Base-by-base conservation (phyloP, 2,888 invertebrate species). In the Orthosia gracilis region DNA sequence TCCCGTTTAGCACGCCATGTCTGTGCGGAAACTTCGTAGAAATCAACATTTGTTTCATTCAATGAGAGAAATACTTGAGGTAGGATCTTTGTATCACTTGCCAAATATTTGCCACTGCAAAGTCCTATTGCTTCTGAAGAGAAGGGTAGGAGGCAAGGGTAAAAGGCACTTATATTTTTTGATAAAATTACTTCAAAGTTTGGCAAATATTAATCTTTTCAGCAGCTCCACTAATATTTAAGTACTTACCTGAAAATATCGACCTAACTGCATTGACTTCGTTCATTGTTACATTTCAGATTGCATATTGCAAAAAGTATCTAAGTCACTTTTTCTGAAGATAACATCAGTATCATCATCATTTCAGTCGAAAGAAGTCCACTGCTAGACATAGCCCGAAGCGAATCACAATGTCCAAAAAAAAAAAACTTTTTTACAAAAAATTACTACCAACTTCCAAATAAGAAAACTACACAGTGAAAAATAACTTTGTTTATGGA, bases 1-100 rank as follows among this genome's bases (percentile, higher is more conserved):
- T 83, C 76, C 70, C 70, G 63, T 52, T 65, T 70, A 73, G 67
- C 73, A 80, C 71, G 69, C 69, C 61, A 72, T 73, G 59, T 74
- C 57, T 58, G 18, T 61, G 62, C 59, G 40, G 71, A 83, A 74
- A 64, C 61, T 70, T 73, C 45, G 55, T 18, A 61, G 59, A 76
- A 64, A 26, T 57, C 66, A 67, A 40, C 23, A 72, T 72, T 50
- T 31, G 21, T 69, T 69, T 76, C 15, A 70, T 55, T 55, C 11
- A 26, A 50, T 18, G 13, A 45, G 5, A 47, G 18, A 9, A 15
- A 50, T 12, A 31, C 15, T 23, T 31, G 3, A 61, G 15, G 1
- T 40, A 55, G 13, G 13, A 11, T 49, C 2, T 62, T 23, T 47
- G 17, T 11, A 49, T 61, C 9, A 23, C 15, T 45, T 61, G 17